Base-by-base conservation (phyloP, 2,113 vertebrate species). In the Mola mola region DNA sequence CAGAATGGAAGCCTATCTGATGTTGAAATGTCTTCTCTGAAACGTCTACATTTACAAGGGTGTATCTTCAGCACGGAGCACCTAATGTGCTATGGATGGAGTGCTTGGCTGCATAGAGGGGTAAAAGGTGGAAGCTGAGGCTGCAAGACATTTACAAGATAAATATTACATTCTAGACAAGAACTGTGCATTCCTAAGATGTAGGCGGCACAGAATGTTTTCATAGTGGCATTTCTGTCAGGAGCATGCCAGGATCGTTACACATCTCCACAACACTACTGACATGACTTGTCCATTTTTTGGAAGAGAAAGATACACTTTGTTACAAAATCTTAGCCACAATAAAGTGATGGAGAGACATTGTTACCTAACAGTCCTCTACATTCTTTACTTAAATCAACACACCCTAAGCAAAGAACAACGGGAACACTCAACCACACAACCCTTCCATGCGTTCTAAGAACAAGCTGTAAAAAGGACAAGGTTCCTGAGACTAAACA, bases 151-250 rank as follows among this genome's bases (percentile, higher is more conserved):
- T 86, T 88, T 87, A 79, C 87, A 74, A 81, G 82, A 85, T 88
- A 85, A 83, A 89, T 90, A 88, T 90, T 87, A 85, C 68, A 84
- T 86, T 71, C 77, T 40, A 78, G 72, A 87, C 86, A 85, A 74
- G 79, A 75, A 79, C 75, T 80, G 36, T 79, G 75, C 65, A 83
- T 85, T 76, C 56, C 42, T 64, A 44, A 82, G 81, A 75, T 44
- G 81, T 84, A 76, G 76, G 79, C 62, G 42, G 73, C 56, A 48
- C 72, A 63, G 42, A 64, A 70, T 81, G 83, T 79, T 86, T 87
- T 79, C 49, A 40, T 75, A 66, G 82, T 83, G 82, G 70, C 82
- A 80, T 81, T 79, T 76, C 79, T 88, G 88, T 86, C 86, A 75
- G 65, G 67, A 75, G 58, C 74, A 85, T 81, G 81, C 62, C 15